Percentiles rank a stretch among this genome's conserved stretches.
phyloP scores from a whole-genome alignment of 2,797 vertebrate species.

The Oophaga sylvatica region DNA sequence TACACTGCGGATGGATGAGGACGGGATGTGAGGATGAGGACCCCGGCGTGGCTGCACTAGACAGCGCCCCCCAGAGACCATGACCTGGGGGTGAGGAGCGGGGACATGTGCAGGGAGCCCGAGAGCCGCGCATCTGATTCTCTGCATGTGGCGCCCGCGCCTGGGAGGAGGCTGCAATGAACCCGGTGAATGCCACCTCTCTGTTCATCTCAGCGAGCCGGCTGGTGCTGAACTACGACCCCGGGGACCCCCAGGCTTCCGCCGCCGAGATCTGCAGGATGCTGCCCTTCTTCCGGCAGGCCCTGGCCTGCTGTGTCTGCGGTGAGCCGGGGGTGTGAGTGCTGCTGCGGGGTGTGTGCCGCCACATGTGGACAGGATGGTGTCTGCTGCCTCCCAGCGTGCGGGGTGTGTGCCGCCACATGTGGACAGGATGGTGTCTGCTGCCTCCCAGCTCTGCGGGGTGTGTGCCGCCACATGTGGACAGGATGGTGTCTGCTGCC shows the following conservation, averaged over 20 bases:
- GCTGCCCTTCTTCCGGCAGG: slow-evolving; percentile 96
- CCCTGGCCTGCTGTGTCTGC: slow-evolving; percentile 94
- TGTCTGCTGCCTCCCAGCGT: no score
- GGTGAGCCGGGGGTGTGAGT: slow-evolving; percentile 77
- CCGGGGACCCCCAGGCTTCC: slow-evolving; percentile 88
- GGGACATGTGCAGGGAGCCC: not conserved
- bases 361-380: no score
- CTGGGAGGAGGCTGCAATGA: slow-evolving; percentile 89
- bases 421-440: no score
- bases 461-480: no score
- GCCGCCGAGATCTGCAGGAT: slow-evolving; percentile 93
- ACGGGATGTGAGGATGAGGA: slow-evolving; percentile 35
- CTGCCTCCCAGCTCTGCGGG: no score
- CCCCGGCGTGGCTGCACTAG: slow-evolving; percentile 24
- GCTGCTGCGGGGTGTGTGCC: not conserved
- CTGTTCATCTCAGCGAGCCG: slow-evolving; percentile 97
- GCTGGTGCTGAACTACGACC: slow-evolving; percentile 97
- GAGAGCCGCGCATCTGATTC: slow-evolving; percentile 59
- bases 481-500: no score
- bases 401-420: no score
- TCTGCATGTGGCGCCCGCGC: slow-evolving; percentile 77
- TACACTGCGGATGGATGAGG: no score
- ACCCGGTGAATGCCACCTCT: slow-evolving; percentile 98
- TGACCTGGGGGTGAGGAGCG: slow-evolving; percentile 44
- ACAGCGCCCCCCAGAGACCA: slow-evolving; percentile 4